Conservation (phyloP, 2,888 invertebrate genomes). For the Synergus gifuensis region DNA sequence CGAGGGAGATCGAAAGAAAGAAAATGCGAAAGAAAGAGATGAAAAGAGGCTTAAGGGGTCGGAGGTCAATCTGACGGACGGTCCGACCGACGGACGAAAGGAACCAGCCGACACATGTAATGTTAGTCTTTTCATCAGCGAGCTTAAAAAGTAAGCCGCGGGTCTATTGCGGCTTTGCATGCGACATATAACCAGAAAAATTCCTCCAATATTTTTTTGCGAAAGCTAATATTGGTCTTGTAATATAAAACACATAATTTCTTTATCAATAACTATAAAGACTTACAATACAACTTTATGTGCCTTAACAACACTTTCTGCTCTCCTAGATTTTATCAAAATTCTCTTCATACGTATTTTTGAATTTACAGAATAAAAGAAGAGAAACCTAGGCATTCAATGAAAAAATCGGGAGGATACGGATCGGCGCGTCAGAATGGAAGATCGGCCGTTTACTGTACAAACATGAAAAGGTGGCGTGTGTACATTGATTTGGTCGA, state of each 20-base stretch:
- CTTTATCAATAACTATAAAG: background rate
- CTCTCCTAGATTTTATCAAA: too few species aligned
- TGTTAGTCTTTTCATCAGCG: conserved; percentile 56
- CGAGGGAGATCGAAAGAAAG: conserved; percentile 49
- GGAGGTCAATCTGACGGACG: conserved; percentile 69
- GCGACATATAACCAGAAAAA: conserved; percentile 28
- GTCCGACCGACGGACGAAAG: conserved; percentile 51
- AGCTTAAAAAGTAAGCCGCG: conserved; percentile 49
- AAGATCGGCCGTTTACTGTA: conserved; percentile 62
- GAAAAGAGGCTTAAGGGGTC: conserved; percentile 67
- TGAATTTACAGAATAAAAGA: too few species aligned
- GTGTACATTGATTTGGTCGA: conserved; percentile 67
- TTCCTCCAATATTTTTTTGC: background rate
- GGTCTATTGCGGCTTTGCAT: conserved; percentile 37
- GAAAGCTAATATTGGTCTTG: conserved; percentile 7
- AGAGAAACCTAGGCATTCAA: too few species aligned
- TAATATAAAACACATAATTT: background rate
- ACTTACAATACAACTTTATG: too few species aligned
- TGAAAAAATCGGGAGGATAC: conserved; percentile 46
- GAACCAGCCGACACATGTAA: conserved; percentile 49
- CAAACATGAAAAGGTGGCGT: conserved; percentile 69
- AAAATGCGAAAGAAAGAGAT: conserved; percentile 58
- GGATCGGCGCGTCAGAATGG: conserved; percentile 63
- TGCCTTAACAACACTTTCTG: too few species aligned
- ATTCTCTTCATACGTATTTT: too few species aligned